phyloP scores from a whole-genome alignment of 1,140 invertebrate genomes.

The Pogonus chalceus region DNA sequence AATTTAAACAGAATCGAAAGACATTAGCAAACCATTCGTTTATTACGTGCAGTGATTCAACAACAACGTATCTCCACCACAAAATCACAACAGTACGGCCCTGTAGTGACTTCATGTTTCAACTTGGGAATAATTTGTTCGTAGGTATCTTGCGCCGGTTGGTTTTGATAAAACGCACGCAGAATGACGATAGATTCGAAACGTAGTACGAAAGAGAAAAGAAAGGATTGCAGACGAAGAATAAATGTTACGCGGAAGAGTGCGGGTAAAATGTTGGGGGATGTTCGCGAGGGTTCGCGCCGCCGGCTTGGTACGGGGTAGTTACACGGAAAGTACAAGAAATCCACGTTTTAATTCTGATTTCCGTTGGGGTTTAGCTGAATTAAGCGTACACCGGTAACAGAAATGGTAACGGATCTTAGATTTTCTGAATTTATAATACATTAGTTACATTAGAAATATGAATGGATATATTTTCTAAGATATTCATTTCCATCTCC shows the following conservation, averaged over 20 bases:
- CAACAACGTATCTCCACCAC: background rate
- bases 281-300: background rate
- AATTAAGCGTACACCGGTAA: constrained; percentile 32
- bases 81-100: background rate
- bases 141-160: constrained; percentile 16
- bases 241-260: background rate
- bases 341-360: constrained; percentile 34
- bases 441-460: constrained; percentile 11
- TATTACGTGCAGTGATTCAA: no score
- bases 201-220: constrained; percentile 27
- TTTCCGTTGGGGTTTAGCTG: constrained; percentile 31
- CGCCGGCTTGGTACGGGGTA: background rate
- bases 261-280: no score
- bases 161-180: constrained; percentile 31
- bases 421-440: constrained; percentile 32
- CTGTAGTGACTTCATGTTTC: background rate
- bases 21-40: no score
- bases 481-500: background rate
- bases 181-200: constrained; percentile 34
- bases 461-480: background rate
- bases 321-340: constrained; percentile 17
- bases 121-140: constrained; percentile 31
- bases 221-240: background rate
- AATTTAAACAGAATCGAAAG: no score
- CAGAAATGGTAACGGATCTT: constrained; percentile 32